Evolutionary conservation across 1,140 invertebrate genomes (phyloP).

Genomic region (Trichonephila clavipes): DNA sequence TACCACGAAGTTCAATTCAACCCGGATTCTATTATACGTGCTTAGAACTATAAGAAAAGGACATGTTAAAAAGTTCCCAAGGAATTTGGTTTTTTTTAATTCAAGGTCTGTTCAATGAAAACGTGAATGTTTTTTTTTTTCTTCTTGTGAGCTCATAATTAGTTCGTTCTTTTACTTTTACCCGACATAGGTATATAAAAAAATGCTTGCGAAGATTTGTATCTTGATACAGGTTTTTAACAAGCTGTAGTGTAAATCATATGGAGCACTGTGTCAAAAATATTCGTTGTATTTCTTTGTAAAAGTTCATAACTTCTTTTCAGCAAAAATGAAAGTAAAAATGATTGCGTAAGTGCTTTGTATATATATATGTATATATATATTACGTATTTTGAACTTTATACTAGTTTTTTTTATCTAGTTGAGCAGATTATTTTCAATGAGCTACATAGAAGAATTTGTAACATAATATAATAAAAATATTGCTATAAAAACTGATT

Average conservation of each 20-base stretch:
- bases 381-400: no score
- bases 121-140: conserved; percentile 60
- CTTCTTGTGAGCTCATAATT: conserved; percentile 27
- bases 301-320: background rate
- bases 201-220: background rate
- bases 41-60: conserved; percentile 37
- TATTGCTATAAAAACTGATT: no score
- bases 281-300: background rate
- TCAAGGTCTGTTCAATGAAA: conserved; percentile 71
- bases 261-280: conserved; percentile 29
- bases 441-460: no score
- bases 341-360: no score
- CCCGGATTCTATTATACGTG: conserved; percentile 67
- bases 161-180: conserved; percentile 45
- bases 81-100: conserved; percentile 16
- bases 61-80: background rate
- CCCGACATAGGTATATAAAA: background rate
- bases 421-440: no score
- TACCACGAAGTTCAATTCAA: conserved; percentile 24
- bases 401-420: no score
- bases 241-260: conserved; percentile 13
- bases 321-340: no score
- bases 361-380: no score
- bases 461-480: no score
- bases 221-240: conserved; percentile 39